Evolutionary conservation across 1,140 invertebrate species (phyloP).

Genomic region (Cydia splendana): DNA sequence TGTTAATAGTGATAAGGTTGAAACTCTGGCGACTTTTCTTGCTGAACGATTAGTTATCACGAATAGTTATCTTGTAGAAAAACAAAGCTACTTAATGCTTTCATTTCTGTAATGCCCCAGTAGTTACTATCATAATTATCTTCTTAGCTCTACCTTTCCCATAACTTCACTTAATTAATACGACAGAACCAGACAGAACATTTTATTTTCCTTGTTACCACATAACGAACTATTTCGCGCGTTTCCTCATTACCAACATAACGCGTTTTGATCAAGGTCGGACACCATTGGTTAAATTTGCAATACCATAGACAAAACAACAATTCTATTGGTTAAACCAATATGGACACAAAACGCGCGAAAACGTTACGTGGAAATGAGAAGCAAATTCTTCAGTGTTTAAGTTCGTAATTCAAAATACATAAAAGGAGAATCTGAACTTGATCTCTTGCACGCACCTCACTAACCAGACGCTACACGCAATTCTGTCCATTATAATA

Average conservation of each 20-base stretch:
- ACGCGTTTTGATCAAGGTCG: neutral
- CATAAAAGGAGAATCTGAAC: neutral
- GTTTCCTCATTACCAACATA: neutral
- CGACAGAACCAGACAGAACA: conserved; percentile 7
- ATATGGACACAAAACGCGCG: neutral
- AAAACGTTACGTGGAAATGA: neutral
- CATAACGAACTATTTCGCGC: neutral
- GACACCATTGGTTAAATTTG: neutral
- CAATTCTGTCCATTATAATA: conserved; percentile 78
- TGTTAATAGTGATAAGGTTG: neutral
- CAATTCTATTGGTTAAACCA: neutral
- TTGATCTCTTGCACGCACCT: conserved; percentile 47
- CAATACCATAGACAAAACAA: neutral
- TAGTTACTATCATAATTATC: neutral
- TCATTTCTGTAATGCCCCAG: conserved; percentile 1
- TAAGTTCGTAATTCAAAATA: neutral
- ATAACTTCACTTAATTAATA: neutral
- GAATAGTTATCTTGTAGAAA: conserved; percentile 25
- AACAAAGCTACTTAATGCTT: conserved; percentile 24
- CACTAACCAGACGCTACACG: conserved; percentile 70
- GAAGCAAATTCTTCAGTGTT: neutral
- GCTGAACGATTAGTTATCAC: conserved; percentile 16
- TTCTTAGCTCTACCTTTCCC: neutral
- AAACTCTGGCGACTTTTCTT: conserved; percentile 11
- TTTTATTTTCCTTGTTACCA: neutral